Conservation (phyloP, 2,888 invertebrate species). For the Spodoptera picta region DNA sequence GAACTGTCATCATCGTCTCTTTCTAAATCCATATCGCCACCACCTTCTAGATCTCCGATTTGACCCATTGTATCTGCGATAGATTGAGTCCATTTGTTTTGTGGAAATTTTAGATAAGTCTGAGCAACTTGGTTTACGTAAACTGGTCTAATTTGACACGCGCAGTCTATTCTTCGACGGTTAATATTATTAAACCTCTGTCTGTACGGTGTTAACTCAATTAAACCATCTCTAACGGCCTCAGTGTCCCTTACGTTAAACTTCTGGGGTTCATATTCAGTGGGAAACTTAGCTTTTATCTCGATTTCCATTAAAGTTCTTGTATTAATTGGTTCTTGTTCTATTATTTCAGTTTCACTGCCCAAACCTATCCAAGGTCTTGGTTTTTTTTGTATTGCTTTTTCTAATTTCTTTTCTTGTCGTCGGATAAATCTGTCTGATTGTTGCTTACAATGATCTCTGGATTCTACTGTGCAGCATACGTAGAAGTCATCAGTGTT, state of each 20-base stretch:
- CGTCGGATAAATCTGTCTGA: conserved; percentile 87
- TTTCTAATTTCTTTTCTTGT: conserved; percentile 88
- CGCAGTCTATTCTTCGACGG: conserved; percentile 88
- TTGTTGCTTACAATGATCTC: conserved; percentile 86
- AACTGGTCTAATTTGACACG: conserved; percentile 88
- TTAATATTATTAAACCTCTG: conserved; percentile 88
- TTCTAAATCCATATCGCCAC: conserved; percentile 63
- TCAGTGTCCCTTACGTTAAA: conserved; percentile 88
- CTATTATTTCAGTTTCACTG: conserved; percentile 90
- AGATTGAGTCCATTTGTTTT: conserved; percentile 92
- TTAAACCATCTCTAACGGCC: conserved; percentile 91
- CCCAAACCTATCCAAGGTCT: conserved; percentile 90
- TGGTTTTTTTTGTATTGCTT: conserved; percentile 88
- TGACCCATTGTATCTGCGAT: conserved; percentile 77
- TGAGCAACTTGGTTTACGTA: conserved; percentile 87
- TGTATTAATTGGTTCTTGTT: conserved; percentile 83
- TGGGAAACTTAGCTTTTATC: conserved; percentile 90
- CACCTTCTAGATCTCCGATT: conserved; percentile 67
- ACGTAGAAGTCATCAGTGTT: conserved; percentile 92
- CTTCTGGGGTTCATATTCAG: conserved; percentile 74
- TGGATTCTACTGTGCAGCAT: conserved; percentile 88
- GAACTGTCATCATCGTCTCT: conserved; percentile 53
- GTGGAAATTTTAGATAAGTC: conserved; percentile 91
- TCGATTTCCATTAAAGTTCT: conserved; percentile 91
- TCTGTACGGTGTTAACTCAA: conserved; percentile 90